Evolutionary conservation across 2,113 vertebrate species (phyloP), one percentile per base, ranked within the genome.

Genomic region (Theristicus caerulescens): DNA sequence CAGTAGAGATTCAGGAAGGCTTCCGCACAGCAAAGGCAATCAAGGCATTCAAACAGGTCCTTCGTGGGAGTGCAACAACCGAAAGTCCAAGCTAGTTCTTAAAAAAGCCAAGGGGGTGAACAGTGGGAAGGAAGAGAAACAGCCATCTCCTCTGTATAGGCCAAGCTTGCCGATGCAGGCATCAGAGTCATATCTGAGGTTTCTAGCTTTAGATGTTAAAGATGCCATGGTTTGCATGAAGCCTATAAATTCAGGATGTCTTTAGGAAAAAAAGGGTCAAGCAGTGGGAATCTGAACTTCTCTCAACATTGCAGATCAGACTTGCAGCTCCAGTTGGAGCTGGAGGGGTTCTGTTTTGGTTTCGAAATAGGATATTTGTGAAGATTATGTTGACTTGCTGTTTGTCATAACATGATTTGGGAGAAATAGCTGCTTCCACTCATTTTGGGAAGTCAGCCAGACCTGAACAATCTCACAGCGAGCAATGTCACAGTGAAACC

Each of bases 361-460:
- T 92, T 70, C 67, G 67, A 83, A 83, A 76, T 27, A n/a, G 57
- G 10, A 3, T 57, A 17, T 26, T 19, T 83, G 57, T 66, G 77
- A 92, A 83, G 40, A 55, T 57, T 61, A 34, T 6, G 25, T 44
- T 54, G 70, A 40, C 59, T 87, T 85, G 46, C 36, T 82, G 11
- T 58, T 90, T 85, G 26, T 59, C 31, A 10, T 67, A 64, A 71
- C 0, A 3, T 73, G 65, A 36, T 93, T 78, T 59, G 24, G 27
- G 74, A 51, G 59, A 69, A 46, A 78, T 46, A 84, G 42, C 65
- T 78, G 49, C 65, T 94, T 67, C 59, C 1, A 1, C 54, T 85
- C 44, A 13, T 46, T 86, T 82, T 73, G 70, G 83, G 64, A 77
- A 88, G 65, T 73, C n/a, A 73, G 24, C 64, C 86, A 96, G 46